Evolutionary conservation across 2,113 vertebrate species (phyloP).

Genomic region (Myotis lucifugus): DNA sequence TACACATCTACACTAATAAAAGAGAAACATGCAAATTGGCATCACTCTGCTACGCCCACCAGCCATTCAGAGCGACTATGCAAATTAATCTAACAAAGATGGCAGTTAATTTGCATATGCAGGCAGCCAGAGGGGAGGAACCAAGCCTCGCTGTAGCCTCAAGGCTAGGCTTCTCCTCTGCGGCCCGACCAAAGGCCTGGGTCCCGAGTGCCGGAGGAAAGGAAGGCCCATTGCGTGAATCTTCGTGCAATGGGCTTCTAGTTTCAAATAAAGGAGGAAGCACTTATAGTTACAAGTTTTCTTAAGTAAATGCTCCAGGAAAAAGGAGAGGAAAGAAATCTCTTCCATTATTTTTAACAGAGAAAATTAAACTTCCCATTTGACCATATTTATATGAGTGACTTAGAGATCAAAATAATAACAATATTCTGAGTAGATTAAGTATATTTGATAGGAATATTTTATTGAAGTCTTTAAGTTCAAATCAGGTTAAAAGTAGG

Average conservation of each 20-base stretch:
- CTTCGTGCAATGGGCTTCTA: too few relatives aligned
- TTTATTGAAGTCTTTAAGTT: neutral
- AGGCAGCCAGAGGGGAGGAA: too few relatives aligned
- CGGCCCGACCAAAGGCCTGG: too few relatives aligned
- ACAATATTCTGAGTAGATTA: neutral
- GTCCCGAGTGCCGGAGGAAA: too few relatives aligned
- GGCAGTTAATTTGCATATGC: too few relatives aligned
- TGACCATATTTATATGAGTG: neutral
- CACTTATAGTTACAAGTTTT: neutral
- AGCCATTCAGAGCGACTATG: too few relatives aligned
- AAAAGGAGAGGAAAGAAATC: neutral
- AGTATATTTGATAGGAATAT: neutral
- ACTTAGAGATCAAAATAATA: slow-evolving; percentile 3
- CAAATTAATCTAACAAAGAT: too few relatives aligned
- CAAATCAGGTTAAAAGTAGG: neutral
- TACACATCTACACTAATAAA: neutral
- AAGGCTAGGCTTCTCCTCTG: too few relatives aligned
- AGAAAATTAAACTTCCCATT: neutral
- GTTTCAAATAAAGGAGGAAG: neutral
- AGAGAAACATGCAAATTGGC: too few relatives aligned
- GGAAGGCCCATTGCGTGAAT: too few relatives aligned
- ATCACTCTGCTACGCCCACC: too few relatives aligned
- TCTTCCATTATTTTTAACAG: neutral
- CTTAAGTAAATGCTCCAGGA: neutral
- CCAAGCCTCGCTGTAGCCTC: too few relatives aligned